phyloP scores from a whole-genome alignment of 37 sponge, comb jelly and placozoan genomes.

The Agelas oroides region DNA sequence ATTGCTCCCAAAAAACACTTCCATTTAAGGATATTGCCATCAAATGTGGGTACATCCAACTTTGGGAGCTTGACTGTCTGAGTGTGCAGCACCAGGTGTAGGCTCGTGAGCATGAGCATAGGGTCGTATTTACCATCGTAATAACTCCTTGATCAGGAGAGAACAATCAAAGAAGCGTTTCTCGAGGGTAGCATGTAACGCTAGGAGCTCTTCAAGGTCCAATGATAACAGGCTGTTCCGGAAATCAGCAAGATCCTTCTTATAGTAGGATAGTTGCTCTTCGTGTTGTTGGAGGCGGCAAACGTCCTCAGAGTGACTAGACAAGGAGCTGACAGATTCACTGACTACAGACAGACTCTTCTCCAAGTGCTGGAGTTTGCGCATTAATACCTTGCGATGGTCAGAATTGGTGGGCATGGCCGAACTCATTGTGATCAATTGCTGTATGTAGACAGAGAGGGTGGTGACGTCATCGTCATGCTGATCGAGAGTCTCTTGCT shows the following conservation, averaged over 20 bases:
- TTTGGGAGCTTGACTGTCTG: slow-evolving; percentile 46
- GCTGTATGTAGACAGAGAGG: background rate
- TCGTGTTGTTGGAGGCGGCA: slow-evolving; percentile 15
- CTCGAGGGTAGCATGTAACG: slow-evolving; percentile 14
- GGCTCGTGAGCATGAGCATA: background rate
- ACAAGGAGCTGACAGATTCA: background rate
- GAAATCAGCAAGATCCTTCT: slow-evolving; percentile 42
- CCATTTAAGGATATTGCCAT: slow-evolving; percentile 62
- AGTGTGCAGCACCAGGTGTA: slow-evolving; percentile 9
- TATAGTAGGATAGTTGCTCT: slow-evolving; percentile 43
- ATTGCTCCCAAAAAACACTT: slow-evolving; percentile 56
- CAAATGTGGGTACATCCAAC: slow-evolving; percentile 50
- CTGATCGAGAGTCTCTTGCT: slow-evolving; percentile 34
- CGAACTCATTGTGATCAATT: background rate
- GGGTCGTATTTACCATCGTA: background rate
- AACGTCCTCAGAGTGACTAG: background rate
- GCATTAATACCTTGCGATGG: background rate
- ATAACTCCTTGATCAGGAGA: slow-evolving; percentile 22
- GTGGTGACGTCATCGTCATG: slow-evolving; percentile 29
- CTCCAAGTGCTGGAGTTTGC: slow-evolving; percentile 21
- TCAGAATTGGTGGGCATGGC: background rate
- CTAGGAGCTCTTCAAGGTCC: slow-evolving; percentile 14
- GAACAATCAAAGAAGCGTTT: background rate
- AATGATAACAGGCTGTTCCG: slow-evolving; percentile 2
- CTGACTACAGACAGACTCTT: background rate